Evolutionary conservation across 2,113 vertebrate species (phyloP).

Genomic region (Rana temporaria): DNA sequence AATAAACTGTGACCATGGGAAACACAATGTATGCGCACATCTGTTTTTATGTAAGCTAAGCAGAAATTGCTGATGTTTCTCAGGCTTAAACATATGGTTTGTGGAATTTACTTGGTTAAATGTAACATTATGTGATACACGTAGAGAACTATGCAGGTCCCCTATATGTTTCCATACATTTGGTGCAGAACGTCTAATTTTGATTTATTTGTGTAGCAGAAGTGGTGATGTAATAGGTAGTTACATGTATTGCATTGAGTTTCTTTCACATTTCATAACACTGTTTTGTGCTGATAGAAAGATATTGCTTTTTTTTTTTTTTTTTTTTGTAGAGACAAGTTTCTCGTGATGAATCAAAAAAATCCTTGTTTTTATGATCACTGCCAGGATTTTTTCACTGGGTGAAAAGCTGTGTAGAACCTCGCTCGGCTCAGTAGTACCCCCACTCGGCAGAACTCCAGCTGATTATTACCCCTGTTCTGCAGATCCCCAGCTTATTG

Average conservation of each 20-base stretch:
- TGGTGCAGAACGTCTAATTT: neutral
- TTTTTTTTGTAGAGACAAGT: no score
- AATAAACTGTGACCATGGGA: conserved; percentile 42
- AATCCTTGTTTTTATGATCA: no score
- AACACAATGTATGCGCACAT: conserved; percentile 45
- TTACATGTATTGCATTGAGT: neutral
- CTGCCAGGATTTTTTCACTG: no score
- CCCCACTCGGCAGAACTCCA: no score
- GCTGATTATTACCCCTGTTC: no score
- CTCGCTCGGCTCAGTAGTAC: no score
- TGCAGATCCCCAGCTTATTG: no score
- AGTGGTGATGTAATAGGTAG: conserved; percentile 19
- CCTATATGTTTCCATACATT: neutral
- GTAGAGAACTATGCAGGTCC: neutral
- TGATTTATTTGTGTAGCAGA: neutral
- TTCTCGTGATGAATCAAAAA: no score
- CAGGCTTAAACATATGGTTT: conserved; percentile 41
- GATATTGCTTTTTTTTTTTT: no score
- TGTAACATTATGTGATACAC: conserved; percentile 23
- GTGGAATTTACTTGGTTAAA: conserved; percentile 11
- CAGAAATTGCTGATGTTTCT: conserved; percentile 26
- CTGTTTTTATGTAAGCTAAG: conserved; percentile 46
- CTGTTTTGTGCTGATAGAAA: neutral
- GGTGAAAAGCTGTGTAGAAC: no score
- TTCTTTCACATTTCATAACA: neutral